phyloP scores from a whole-genome alignment of 2,113 vertebrate species.

The Colistium nudipinnis region DNA sequence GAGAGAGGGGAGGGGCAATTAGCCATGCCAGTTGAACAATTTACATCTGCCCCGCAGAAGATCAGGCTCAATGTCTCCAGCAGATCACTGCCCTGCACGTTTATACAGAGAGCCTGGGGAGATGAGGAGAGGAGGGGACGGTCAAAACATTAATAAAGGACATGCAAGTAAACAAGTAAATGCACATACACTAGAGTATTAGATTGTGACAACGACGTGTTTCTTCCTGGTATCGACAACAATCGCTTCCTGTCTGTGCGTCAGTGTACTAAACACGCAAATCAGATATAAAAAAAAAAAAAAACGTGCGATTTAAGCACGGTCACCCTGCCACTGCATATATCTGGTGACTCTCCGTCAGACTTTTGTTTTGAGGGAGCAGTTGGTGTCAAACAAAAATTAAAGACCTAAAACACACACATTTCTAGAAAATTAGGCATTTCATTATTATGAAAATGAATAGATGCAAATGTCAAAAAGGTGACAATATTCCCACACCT shows the following conservation, averaged over 20 bases:
- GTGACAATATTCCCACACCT: conserved; percentile 3
- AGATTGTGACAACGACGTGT: rapidly evolving
- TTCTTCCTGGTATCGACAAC: background rate
- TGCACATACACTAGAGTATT: background rate
- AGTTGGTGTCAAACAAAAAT: conserved; percentile 25
- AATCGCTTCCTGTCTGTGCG: background rate
- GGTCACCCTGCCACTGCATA: conserved; percentile 1
- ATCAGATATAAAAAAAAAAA: background rate
- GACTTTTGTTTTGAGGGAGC: conserved; percentile 28
- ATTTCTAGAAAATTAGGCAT: background rate
- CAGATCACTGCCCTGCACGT: conserved; percentile 91
- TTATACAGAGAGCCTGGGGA: conserved; percentile 88
- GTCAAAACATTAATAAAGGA: background rate
- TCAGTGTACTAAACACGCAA: background rate
- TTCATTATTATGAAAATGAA: background rate
- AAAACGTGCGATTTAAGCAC: conserved; percentile 12
- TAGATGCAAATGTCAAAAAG: background rate
- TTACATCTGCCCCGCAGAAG: conserved; percentile 92
- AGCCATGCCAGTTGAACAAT: conserved; percentile 85
- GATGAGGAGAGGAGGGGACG: background rate
- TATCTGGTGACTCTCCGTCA: conserved; percentile 31
- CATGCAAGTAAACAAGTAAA: background rate
- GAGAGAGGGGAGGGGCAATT: conserved; percentile 80
- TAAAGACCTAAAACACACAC: background rate
- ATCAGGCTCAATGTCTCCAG: conserved; percentile 91